phyloP scores from a whole-genome alignment of 1,140 invertebrate genomes.

The Orchesella cincta region DNA sequence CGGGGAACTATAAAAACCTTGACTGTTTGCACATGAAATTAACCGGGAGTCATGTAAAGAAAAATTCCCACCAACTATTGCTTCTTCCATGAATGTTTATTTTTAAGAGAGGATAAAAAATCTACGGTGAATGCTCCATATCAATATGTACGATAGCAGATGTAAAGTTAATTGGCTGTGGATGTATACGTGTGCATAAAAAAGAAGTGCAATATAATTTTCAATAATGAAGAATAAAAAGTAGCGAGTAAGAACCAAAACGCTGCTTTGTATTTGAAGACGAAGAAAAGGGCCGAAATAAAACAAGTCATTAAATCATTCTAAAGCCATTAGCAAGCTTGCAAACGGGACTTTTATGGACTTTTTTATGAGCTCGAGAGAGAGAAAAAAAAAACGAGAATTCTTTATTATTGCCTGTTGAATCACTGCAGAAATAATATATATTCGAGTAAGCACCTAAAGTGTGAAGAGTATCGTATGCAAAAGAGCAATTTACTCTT shows the following conservation, averaged over 20 bases:
- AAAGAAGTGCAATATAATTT: not conserved
- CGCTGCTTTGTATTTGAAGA: not conserved
- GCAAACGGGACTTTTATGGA: conserved; percentile 15
- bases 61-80: no score
- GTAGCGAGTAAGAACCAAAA: not conserved
- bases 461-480: no score
- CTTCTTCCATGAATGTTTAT: no score
- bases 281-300: conserved; percentile 18
- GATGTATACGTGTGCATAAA: not conserved
- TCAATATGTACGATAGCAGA: no score
- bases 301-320: conserved; percentile 30
- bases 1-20: not conserved
- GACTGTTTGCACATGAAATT: no score
- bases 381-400: not conserved
- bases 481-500: not conserved
- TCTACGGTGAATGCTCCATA: no score
- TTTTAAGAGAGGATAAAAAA: no score
- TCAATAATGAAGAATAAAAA: not conserved
- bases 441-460: no score
- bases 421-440: no score
- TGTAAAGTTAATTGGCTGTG: conserved; percentile 17
- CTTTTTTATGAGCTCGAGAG: conserved; percentile 10
- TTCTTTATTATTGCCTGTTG: conserved; percentile 23
- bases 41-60: no score
- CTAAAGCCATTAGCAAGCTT: conserved; percentile 1